Percentiles rank a stretch among this genome's conserved stretches.
Conservation (phyloP, 2,888 invertebrate genomes). For the Omphaloscelis lunosa region DNA sequence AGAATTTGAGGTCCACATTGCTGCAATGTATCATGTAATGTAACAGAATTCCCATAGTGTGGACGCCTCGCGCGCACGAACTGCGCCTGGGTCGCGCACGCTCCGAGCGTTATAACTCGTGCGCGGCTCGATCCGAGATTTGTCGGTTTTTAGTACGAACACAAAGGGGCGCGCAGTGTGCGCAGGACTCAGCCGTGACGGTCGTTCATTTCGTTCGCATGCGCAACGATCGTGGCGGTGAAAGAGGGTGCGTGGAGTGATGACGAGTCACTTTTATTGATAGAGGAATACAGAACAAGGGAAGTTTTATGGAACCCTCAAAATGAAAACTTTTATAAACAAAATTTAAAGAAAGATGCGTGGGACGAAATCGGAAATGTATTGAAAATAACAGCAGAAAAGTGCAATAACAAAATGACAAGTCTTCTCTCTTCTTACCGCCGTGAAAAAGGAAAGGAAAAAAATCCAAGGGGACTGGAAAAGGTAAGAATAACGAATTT, state of each 20-base stretch:
- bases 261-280: slow-evolving; percentile 51
- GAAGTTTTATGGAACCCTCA: slow-evolving; percentile 58
- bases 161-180: slow-evolving; percentile 51
- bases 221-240: slow-evolving; percentile 43
- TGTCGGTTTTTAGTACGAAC: slow-evolving; percentile 51
- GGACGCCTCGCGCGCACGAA: slow-evolving; percentile 16
- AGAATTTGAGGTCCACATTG: no score
- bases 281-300: slow-evolving; percentile 54
- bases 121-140: slow-evolving; percentile 51
- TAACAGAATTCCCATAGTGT: not conserved
- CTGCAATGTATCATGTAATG: no score
- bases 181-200: slow-evolving; percentile 23
- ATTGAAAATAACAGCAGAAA: slow-evolving; percentile 45
- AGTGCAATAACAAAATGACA: slow-evolving; percentile 48
- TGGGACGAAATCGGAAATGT: slow-evolving; percentile 52
- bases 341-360: slow-evolving; percentile 50
- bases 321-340: slow-evolving; percentile 46
- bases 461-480: slow-evolving; percentile 51
- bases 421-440: slow-evolving; percentile 45
- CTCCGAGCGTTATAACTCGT: slow-evolving; percentile 5
- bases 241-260: slow-evolving; percentile 49
- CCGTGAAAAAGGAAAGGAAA: slow-evolving; percentile 51
- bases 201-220: slow-evolving; percentile 23
- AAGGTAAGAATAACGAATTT: slow-evolving; percentile 44
- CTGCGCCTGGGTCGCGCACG: slow-evolving; percentile 12